A percentile compares a stretch with the other conserved stretches of the same genome.
These are phyloP conservation scores for Trichogramma pretiosum DNA, from an alignment of 1,140 invertebrate species.

Conservation along the genomic window DNA sequence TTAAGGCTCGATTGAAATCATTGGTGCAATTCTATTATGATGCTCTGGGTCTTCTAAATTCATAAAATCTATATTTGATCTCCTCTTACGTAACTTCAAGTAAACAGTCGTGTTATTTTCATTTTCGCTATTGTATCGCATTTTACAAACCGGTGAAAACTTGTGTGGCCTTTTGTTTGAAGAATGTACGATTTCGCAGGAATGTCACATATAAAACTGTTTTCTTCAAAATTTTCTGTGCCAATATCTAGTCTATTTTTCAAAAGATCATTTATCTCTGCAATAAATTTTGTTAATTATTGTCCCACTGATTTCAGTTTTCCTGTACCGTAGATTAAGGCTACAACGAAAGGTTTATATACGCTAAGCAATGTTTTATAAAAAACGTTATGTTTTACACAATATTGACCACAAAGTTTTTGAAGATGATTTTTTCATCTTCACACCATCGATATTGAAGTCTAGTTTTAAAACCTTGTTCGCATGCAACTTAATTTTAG, in stretches of 20 bases:
- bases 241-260: slow-evolving; percentile 8
- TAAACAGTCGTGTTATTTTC: background rate
- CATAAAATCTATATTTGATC: background rate
- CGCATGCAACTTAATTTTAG: slow-evolving; percentile 6
- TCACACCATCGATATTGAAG: slow-evolving; percentile 10
- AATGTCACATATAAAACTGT: slow-evolving; percentile 5
- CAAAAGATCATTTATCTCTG: slow-evolving; percentile 10
- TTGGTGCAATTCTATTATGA: background rate
- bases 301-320: background rate
- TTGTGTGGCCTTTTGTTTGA: background rate
- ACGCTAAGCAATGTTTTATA: background rate
- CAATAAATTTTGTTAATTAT: slow-evolving; percentile 9
- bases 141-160: background rate
- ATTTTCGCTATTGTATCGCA: background rate
- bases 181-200: background rate
- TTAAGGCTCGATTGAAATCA: too few species aligned
- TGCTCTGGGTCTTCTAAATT: background rate
- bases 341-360: slow-evolving; percentile 5
- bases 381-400: slow-evolving; percentile 2
- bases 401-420: slow-evolving; percentile 9
- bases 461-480: slow-evolving; percentile 2
- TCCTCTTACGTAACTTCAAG: background rate
- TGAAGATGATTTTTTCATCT: slow-evolving; percentile 2
- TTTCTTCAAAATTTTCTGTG: slow-evolving; percentile 2
- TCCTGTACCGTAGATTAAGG: slow-evolving; percentile 1